Evolutionary conservation across 2,113 vertebrate species (phyloP).

Genomic region (Mohoua ochrocephala): DNA sequence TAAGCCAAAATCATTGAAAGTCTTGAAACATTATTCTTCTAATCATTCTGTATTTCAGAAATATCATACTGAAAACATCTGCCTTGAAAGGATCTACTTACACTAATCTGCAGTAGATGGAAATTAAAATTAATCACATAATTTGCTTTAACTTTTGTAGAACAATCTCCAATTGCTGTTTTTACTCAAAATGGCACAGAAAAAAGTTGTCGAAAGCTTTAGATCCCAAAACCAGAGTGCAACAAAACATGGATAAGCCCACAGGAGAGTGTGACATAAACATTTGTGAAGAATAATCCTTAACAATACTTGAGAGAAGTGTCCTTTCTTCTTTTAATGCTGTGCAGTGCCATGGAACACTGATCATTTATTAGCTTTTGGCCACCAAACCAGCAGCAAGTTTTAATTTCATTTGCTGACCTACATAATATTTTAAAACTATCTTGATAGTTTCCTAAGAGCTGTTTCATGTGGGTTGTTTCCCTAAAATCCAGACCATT

Average conservation of each 20-base stretch:
- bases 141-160: not conserved
- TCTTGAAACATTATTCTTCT: not conserved
- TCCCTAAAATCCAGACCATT: slow-evolving; percentile 47
- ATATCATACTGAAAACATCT: not conserved
- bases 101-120: not conserved
- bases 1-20: not conserved
- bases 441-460: slow-evolving; percentile 41
- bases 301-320: not conserved
- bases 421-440: slow-evolving; percentile 56
- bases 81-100: not conserved
- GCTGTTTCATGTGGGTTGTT: slow-evolving; percentile 66
- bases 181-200: not conserved
- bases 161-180: not conserved
- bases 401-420: slow-evolving; percentile 61
- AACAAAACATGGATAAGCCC: not conserved
- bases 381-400: slow-evolving; percentile 53
- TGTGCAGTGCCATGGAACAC: slow-evolving; percentile 29
- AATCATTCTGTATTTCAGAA: not conserved
- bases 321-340: slow-evolving; percentile 49
- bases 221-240: not conserved
- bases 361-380: slow-evolving; percentile 61
- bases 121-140: not conserved
- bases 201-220: not conserved
- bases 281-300: not conserved
- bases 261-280: not conserved